A percentile compares a stretch with the other conserved stretches of the same genome.
Conservation (phyloP, 2,113 vertebrate species). For the Scomber scombrus region DNA sequence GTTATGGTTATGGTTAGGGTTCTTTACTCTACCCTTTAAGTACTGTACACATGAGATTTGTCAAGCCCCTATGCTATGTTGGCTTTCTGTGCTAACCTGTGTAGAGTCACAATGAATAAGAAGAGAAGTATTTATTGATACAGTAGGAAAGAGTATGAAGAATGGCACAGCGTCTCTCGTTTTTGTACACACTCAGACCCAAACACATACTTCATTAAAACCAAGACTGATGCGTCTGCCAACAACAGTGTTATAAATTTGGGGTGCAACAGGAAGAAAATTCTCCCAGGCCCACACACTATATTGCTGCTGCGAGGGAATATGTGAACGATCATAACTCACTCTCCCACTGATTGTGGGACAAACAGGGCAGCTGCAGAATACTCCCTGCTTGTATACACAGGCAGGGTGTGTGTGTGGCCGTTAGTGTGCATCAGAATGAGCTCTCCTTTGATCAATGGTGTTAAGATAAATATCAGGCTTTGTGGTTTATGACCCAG, state of each 20-base stretch:
- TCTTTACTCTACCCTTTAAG: too few relatives aligned
- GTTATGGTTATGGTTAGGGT: too few relatives aligned
- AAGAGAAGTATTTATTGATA: neutral
- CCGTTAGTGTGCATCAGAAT: neutral
- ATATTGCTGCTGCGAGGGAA: conserved; percentile 24
- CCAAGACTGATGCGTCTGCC: conserved; percentile 18
- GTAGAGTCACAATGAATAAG: neutral
- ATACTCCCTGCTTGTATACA: too few relatives aligned
- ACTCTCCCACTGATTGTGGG: neutral
- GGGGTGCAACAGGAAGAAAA: neutral
- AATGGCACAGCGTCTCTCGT: neutral
- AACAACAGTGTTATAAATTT: conserved; percentile 23
- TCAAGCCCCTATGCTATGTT: too few relatives aligned
- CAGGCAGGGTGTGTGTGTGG: neutral
- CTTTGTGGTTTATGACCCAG: conserved; percentile 18
- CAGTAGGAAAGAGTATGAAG: neutral
- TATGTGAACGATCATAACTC: conserved; percentile 26
- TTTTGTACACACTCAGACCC: neutral
- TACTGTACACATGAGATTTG: neutral
- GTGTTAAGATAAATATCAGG: conserved; percentile 8
- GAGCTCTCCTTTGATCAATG: neutral
- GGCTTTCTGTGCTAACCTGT: too few relatives aligned
- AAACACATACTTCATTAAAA: conserved; percentile 2
- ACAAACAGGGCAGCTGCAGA: neutral
- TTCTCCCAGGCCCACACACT: conserved; percentile 9